Conservation (phyloP, 53 echinoderm and acorn worm genomes). For the Stichopus horrens region DNA sequence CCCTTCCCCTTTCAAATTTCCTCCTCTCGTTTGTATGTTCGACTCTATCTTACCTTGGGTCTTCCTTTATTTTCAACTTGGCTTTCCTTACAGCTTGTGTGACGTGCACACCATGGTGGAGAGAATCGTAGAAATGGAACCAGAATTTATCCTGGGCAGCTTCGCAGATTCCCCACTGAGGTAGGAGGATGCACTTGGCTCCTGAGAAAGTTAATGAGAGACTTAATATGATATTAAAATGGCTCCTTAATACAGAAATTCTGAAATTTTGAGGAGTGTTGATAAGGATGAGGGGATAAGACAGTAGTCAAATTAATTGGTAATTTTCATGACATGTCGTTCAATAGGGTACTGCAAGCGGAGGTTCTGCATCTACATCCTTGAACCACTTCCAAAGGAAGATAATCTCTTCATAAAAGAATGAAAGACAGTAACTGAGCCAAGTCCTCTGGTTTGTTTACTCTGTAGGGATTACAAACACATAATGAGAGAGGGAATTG, state of each 20-base stretch:
- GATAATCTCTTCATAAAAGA: too few relatives aligned
- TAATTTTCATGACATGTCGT: too few relatives aligned
- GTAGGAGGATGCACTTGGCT: conserved; percentile 71
- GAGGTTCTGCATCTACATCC: too few relatives aligned
- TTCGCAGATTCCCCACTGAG: conserved; percentile 82
- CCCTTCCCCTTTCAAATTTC: too few relatives aligned
- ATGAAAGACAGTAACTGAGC: too few relatives aligned
- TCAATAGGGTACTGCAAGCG: too few relatives aligned
- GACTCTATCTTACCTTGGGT: neutral
- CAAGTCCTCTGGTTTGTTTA: too few relatives aligned
- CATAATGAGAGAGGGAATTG: too few relatives aligned
- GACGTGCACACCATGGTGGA: conserved; percentile 64
- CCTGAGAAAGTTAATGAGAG: conserved; percentile 48
- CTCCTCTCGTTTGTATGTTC: neutral
- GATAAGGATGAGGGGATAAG: too few relatives aligned
- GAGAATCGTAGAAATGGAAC: conserved; percentile 78
- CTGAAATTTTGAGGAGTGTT: neutral
- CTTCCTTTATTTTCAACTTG: conserved; percentile 44
- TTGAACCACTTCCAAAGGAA: too few relatives aligned
- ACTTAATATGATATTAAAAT: neutral
- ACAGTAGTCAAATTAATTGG: too few relatives aligned
- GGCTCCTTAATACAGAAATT: neutral
- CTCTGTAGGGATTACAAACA: too few relatives aligned
- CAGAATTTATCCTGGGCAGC: conserved; percentile 76
- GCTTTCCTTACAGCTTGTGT: conserved; percentile 74